Base-by-base conservation (phyloP, 1,140 invertebrate species). In the Teleogryllus occipitalis region DNA sequence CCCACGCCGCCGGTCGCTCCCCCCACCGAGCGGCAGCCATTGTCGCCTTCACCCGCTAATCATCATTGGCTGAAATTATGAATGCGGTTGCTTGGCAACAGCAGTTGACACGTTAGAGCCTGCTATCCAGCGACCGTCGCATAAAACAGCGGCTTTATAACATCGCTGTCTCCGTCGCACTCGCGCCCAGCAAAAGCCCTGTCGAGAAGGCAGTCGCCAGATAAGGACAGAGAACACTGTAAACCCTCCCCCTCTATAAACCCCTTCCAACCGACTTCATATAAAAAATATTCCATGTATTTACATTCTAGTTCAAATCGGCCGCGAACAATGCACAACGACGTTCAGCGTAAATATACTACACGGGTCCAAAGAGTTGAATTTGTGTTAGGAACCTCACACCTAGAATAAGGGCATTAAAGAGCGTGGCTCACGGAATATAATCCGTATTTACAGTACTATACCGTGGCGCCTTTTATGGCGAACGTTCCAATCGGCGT, bases 31-130 rank as follows among this genome's bases (percentile, higher is more conserved):
- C 15, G 76, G 47, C 76, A 21, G 76, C 76, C 76, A 77, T 77
- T 77, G 76, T 77, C 76, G 76, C 76, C 76, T 77, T 48, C 48
- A 77, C 46, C 47, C 47, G 76, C 76, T 77, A 77, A 77, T 77
- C 76, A 77, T 77, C 76, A 77, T 77, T 77, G 76, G 76, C 22
- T 77, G 76, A 54, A 77, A 77, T 77, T 77, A 77, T 77, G 76
- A 77, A 49, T 77, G 76, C 21, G 15, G 76, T 77, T 77, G 47
- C 76, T 21, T 76, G 47, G 76, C 76, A 76, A 76, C 76, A 47
- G n/a, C 47, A 76, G 39, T 76, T 76, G 46, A 76, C 76, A 47
- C 8, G n/a, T 76, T 48, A 48, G 46, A 65, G 54, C 54, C 54
- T 65, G 54, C 54, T 65, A 65, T 65, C 54, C 54, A 65, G 54